Evolutionary conservation across 2,113 vertebrate species (phyloP), one percentile per base, ranked within the genome.

Genomic region (Thamnaconus septentrionalis): DNA sequence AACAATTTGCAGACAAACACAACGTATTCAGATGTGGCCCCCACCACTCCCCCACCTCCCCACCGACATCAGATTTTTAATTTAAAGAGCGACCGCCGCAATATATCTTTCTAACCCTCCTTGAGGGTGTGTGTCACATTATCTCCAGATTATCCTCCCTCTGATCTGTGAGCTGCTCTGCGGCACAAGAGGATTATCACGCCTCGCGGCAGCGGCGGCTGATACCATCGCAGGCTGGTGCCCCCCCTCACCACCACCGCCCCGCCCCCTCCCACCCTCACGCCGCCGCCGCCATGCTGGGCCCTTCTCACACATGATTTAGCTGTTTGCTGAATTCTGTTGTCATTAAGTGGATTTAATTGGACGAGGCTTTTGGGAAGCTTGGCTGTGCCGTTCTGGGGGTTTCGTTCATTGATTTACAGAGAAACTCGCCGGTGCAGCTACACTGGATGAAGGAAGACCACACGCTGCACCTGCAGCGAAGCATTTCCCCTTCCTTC

Each of bases 151-250:
- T 84, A 79, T 87, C 80, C 69, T 67, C 48, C 49, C 53, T 77
- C 60, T 76, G 78, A 85, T 88, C 78, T 84, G 71, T 53, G 77
- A 82, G 80, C 69, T 72, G 63, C 71, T 81, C 67, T 61, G 66
- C 11, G 50, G 81, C 64, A 66, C 82, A 55, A 61, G 74, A 76
- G 81, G 76, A 83, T 86, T 86, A 87, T 65, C 56, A 50, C 31
- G 45, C 72, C 69, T 80, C 47, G 40, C 44, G n/a, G 77, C 59
- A 56, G 59, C 48, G 0, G 66, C 46, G 0, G 66, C 46, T 64
- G 71, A 61, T 77, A 12, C 48, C 50, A 58, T 79, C 75, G 3
- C 57, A 6, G 63, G 53, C 71, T 41, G n/a, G 57, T 45, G 56
- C 62, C 55, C 65, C 76, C 75, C 58, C 9, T 11, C 18, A 12